These are phyloP conservation scores for Solea senegalensis DNA, from an alignment of 2,113 vertebrate genomes.

Conservation along the genomic window DNA sequence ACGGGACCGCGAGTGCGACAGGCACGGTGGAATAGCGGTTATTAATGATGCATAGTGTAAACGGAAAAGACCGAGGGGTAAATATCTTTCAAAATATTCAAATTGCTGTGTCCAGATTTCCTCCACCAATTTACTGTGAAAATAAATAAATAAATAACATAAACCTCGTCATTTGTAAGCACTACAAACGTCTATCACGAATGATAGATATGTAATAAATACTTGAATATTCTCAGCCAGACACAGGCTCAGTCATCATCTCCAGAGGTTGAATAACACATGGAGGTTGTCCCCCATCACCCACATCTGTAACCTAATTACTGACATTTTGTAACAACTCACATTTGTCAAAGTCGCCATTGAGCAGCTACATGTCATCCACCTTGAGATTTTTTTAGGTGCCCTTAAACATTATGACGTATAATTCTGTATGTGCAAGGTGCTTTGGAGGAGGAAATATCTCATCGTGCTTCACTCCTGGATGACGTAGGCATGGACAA, in stretches of 20 bases:
- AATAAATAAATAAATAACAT: too few relatives aligned
- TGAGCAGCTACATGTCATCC: conserved; percentile 20
- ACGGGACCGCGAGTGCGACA: conserved; percentile 7
- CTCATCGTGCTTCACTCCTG: conserved; percentile 25
- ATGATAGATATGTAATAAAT: conserved; percentile 42
- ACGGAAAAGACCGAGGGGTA: conserved; percentile 10
- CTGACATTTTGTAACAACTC: conserved; percentile 37
- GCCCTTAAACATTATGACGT: conserved; percentile 47
- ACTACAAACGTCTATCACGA: conserved; percentile 15
- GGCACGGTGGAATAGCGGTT: conserved; percentile 16
- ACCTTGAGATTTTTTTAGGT: conserved; percentile 39
- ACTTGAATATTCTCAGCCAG: conserved; percentile 27
- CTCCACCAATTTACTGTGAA: too few relatives aligned
- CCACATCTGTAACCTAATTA: conserved; percentile 55
- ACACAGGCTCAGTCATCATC: conserved; percentile 33
- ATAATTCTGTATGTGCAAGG: conserved; percentile 34
- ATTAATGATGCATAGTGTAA: conserved; percentile 1
- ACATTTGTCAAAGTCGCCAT: conserved; percentile 50
- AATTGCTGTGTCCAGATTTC: too few relatives aligned
- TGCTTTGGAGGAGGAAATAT: conserved; percentile 23
- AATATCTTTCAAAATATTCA: background rate
- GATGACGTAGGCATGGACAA: background rate
- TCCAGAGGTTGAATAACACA: conserved; percentile 17
- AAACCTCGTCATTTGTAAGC: too few relatives aligned
- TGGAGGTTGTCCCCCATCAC: conserved; percentile 16